phyloP scores from a whole-genome alignment of 2,888 invertebrate species.

The Drosophila neoperkinsi region DNA sequence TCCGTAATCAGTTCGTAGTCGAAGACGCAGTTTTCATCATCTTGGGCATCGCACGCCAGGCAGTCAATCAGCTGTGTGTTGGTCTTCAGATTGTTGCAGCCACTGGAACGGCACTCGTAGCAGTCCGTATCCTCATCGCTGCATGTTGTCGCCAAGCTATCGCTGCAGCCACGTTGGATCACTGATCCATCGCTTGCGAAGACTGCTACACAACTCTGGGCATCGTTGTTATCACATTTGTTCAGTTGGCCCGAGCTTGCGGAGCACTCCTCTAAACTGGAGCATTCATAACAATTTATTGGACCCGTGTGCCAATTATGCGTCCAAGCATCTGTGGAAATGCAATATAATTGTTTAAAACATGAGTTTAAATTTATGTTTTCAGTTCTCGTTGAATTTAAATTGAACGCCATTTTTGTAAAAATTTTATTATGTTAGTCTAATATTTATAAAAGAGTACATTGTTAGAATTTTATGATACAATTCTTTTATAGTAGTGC shows the following conservation, averaged over 20 bases:
- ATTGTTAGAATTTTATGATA: neutral
- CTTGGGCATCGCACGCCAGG: conserved; percentile 69
- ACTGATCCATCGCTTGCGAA: conserved; percentile 60
- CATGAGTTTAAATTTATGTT: neutral
- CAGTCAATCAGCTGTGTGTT: conserved; percentile 70
- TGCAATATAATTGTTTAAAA: neutral
- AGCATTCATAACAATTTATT: conserved; percentile 73
- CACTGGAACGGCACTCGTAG: conserved; percentile 78
- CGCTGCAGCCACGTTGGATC: conserved; percentile 74
- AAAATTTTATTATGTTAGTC: neutral
- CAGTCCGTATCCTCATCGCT: conserved; percentile 49
- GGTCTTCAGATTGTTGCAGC: conserved; percentile 72
- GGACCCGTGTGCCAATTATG: conserved; percentile 73
- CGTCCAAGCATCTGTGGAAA: conserved; percentile 53
- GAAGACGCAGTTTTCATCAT: conserved; percentile 61
- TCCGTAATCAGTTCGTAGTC: conserved; percentile 57
- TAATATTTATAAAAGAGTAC: neutral
- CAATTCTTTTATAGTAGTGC: neutral
- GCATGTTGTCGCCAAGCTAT: conserved; percentile 56
- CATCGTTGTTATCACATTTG: conserved; percentile 62
- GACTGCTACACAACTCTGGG: conserved; percentile 71
- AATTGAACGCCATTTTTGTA: neutral
- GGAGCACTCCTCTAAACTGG: conserved; percentile 58
- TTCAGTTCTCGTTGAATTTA: neutral
- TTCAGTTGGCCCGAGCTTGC: conserved; percentile 49